Conservation (phyloP, 2,888 invertebrate species). For the Eupithecia inturbata region DNA sequence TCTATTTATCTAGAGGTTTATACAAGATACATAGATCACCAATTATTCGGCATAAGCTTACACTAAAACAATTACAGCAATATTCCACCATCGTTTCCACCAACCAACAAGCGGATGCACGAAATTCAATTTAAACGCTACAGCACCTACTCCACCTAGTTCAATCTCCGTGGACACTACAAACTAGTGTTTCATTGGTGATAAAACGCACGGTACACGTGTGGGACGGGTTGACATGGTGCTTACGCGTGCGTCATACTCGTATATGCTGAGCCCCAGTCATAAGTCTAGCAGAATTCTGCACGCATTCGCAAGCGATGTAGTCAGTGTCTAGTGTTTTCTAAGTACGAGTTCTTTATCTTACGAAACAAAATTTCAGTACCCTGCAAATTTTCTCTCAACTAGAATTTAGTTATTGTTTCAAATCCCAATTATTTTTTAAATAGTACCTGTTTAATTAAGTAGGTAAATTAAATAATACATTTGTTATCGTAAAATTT, state of each 20-base stretch:
- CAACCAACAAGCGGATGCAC: slow-evolving; percentile 42
- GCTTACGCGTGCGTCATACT: slow-evolving; percentile 16
- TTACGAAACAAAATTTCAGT: not conserved
- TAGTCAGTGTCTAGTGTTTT: not conserved
- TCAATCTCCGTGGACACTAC: slow-evolving; percentile 58
- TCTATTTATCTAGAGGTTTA: too few relatives aligned
- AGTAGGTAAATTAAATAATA: too few relatives aligned
- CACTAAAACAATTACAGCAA: not conserved
- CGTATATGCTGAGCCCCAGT: slow-evolving; percentile 9
- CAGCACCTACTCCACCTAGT: slow-evolving; percentile 52
- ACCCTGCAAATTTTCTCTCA: not conserved
- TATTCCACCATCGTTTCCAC: not conserved
- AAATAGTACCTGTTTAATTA: too few relatives aligned
- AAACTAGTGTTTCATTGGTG: slow-evolving; percentile 58
- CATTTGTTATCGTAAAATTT: not conserved
- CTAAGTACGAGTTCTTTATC: not conserved
- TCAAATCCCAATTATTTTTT: too few relatives aligned
- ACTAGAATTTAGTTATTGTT: too few relatives aligned
- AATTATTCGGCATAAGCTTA: not conserved
- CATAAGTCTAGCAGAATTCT: not conserved
- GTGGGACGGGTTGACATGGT: slow-evolving; percentile 38
- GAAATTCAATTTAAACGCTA: slow-evolving; percentile 52
- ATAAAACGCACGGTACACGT: slow-evolving; percentile 54
- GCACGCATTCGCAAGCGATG: not conserved
- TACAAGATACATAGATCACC: not conserved